Evolutionary conservation across 1,140 invertebrate species (phyloP).

Genomic region (Armadillidium nasatum): DNA sequence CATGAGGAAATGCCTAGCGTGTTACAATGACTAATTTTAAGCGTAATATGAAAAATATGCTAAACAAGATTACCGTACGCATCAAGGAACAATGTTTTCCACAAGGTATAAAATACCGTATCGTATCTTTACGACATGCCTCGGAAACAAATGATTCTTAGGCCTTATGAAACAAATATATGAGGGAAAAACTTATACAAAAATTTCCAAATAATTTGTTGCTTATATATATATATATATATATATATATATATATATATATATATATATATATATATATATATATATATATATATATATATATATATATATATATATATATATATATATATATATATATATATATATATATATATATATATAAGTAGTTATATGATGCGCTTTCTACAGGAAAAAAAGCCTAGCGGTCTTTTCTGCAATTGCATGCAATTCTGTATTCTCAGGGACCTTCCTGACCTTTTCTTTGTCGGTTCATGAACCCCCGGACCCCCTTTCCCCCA

Average conservation of each 20-base stretch:
- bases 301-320: too few species aligned
- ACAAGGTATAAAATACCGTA: slow-evolving; percentile 1
- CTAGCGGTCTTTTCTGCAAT: too few species aligned
- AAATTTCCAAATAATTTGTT: too few species aligned
- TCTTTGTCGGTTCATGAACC: too few species aligned
- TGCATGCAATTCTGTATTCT: too few species aligned
- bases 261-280: background rate
- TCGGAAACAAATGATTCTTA: slow-evolving; percentile 9
- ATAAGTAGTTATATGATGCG: too few species aligned
- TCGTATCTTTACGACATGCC: background rate
- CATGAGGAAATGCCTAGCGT: background rate
- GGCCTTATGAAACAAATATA: background rate
- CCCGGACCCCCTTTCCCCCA: too few species aligned
- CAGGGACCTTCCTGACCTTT: too few species aligned
- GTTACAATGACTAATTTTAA: background rate
- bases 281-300: background rate
- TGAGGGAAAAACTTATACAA: background rate
- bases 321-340: too few species aligned
- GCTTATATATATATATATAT: background rate
- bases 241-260: slow-evolving; percentile 11
- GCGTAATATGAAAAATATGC: background rate
- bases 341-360: too few species aligned
- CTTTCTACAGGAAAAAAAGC: too few species aligned
- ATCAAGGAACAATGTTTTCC: background rate
- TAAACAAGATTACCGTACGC: slow-evolving; percentile 7